Percentiles rank a stretch among this genome's conserved stretches.
Conservation (phyloP, 2,888 invertebrate species). For the Cheilosia impressa region DNA sequence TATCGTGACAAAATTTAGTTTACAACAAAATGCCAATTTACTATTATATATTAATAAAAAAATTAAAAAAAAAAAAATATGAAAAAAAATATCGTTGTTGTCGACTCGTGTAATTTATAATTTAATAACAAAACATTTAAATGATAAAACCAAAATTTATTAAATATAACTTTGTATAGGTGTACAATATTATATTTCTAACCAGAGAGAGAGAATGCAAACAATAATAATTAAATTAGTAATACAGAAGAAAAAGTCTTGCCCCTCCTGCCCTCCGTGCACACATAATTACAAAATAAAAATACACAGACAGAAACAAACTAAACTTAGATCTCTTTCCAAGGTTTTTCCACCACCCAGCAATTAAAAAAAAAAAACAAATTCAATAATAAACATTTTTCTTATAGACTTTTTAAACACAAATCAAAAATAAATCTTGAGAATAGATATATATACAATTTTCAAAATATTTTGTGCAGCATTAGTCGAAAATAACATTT, state of each 20-base stretch:
- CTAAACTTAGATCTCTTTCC: slow-evolving; percentile 54
- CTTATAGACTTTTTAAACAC: slow-evolving; percentile 51
- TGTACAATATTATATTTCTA: slow-evolving; percentile 60
- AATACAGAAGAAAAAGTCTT: slow-evolving; percentile 47
- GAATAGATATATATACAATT: slow-evolving; percentile 47
- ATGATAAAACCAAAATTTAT: slow-evolving; percentile 17
- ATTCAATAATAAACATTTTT: slow-evolving; percentile 45
- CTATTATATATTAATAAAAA: slow-evolving; percentile 40
- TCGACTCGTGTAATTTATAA: slow-evolving; percentile 64
- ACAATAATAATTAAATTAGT: slow-evolving; percentile 42
- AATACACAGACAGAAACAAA: slow-evolving; percentile 28
- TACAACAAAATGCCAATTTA: slow-evolving; percentile 74
- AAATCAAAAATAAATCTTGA: slow-evolving; percentile 34
- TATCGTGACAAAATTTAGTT: slow-evolving; percentile 66
- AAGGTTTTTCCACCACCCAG: slow-evolving; percentile 48
- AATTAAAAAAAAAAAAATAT: slow-evolving; percentile 11
- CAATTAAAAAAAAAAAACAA: slow-evolving; percentile 11
- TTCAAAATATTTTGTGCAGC: slow-evolving; percentile 55
- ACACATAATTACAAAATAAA: slow-evolving; percentile 52
- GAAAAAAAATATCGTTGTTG: slow-evolving; percentile 62
- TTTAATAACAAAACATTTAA: slow-evolving; percentile 28
- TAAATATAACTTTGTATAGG: slow-evolving; percentile 66
- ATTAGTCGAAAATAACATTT: slow-evolving; percentile 15
- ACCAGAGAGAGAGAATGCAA: slow-evolving; percentile 38
- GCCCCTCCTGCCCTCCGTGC: slow-evolving; percentile 72